phyloP scores from a whole-genome alignment of 2,888 invertebrate species.

The Chrysina gloriosa region DNA sequence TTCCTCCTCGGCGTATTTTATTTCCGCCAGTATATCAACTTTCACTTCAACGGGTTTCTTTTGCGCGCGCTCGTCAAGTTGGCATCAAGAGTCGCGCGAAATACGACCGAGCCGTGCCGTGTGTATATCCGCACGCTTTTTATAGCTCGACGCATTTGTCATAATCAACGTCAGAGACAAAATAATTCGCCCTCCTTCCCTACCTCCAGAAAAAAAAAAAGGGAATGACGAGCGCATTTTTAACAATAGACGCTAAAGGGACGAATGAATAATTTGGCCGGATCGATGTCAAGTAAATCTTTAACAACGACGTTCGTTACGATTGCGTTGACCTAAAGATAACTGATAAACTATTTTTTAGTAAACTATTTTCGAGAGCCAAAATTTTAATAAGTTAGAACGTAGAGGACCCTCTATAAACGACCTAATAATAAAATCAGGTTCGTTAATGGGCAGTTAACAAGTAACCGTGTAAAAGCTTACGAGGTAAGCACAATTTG shows the following conservation, averaged over 20 bases:
- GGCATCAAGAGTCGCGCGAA: neutral
- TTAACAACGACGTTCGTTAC: too few species aligned
- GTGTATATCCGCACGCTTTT: neutral
- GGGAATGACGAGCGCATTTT: neutral
- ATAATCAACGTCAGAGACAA: constrained; percentile 17
- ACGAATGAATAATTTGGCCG: constrained; percentile 3
- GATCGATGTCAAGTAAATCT: neutral
- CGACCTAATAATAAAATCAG: too few species aligned
- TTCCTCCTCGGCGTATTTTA: neutral
- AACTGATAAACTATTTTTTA: too few species aligned
- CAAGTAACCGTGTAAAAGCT: too few species aligned
- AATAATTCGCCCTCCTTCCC: constrained; percentile 5
- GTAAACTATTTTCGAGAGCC: too few species aligned
- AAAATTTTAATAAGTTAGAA: too few species aligned
- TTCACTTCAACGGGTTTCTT: neutral
- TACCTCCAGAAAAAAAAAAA: neutral
- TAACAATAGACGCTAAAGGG: neutral
- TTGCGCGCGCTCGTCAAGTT: neutral
- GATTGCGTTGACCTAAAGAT: too few species aligned
- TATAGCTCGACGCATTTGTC: neutral
- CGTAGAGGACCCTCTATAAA: too few species aligned
- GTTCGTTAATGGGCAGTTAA: too few species aligned
- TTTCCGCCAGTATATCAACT: neutral
- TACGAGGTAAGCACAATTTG: too few species aligned
- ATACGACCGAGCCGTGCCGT: neutral